phyloP scores from a whole-genome alignment of 2,797 vertebrate species.

The Rhynchotus rufescens region DNA sequence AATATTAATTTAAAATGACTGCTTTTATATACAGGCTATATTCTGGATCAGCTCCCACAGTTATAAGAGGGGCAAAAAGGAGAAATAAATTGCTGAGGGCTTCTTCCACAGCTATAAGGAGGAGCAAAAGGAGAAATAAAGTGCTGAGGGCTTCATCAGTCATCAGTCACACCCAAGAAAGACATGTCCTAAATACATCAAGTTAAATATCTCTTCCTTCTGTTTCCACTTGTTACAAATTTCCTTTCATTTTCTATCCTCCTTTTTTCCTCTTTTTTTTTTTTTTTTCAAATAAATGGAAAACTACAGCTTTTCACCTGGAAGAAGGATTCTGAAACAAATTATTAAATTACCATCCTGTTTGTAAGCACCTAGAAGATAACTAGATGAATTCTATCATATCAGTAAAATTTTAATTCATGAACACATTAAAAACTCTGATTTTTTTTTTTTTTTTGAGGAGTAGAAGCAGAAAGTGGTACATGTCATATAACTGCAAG shows the following conservation, averaged over 20 bases:
- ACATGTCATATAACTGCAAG: neutral
- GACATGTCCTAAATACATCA: neutral
- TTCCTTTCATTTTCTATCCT: neutral
- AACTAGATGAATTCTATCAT: neutral
- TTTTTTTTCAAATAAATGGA: neutral
- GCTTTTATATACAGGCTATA: neutral
- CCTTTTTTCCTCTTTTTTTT: neutral
- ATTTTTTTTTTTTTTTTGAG: too few species aligned
- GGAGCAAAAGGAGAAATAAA: neutral
- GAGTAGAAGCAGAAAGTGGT: neutral
- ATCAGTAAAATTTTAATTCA: slow-evolving; percentile 18
- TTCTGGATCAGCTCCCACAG: neutral
- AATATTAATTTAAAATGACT: neutral
- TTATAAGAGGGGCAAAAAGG: neutral
- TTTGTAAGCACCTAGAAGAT: neutral
- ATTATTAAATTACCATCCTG: neutral
- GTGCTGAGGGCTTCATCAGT: neutral
- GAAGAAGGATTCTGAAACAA: neutral
- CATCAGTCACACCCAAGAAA: neutral
- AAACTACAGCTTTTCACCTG: neutral
- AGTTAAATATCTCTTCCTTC: neutral
- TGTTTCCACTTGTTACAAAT: neutral
- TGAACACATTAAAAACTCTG: neutral
- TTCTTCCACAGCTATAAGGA: neutral
- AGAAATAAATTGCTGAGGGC: neutral